A percentile compares a stretch with the other conserved stretches of the same genome.
Evolutionary conservation across 2,888 invertebrate genomes (phyloP).

Genomic region (Philopedon plagiatum): DNA sequence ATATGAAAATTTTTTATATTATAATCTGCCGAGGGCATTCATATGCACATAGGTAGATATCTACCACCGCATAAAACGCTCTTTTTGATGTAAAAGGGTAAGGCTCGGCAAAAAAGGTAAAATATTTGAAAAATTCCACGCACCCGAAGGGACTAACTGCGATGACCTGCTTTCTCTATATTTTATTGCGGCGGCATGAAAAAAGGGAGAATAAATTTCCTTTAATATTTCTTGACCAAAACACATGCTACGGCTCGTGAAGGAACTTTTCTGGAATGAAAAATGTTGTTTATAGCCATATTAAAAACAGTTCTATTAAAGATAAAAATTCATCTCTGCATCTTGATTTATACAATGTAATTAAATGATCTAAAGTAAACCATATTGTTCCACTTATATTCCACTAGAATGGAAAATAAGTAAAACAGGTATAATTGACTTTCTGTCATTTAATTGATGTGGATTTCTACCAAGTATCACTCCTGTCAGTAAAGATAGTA

Average conservation of each 20-base stretch:
- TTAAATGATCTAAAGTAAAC: not conserved
- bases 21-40: slow-evolving; percentile 12
- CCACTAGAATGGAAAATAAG: too few relatives aligned
- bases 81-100: slow-evolving; percentile 22
- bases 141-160: slow-evolving; percentile 4
- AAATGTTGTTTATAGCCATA: slow-evolving; percentile 5
- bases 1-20: slow-evolving; percentile 4
- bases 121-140: slow-evolving; percentile 30
- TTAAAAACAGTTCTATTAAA: not conserved
- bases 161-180: slow-evolving; percentile 13
- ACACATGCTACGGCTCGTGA: slow-evolving; percentile 31
- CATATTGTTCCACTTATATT: too few relatives aligned
- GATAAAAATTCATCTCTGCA: not conserved
- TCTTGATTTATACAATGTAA: too few relatives aligned
- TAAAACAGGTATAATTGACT: too few relatives aligned
- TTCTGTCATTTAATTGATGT: too few relatives aligned
- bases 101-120: slow-evolving; percentile 28
- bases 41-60: slow-evolving; percentile 10
- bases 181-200: slow-evolving; percentile 36
- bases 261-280: not conserved
- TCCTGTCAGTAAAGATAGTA: too few relatives aligned
- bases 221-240: slow-evolving; percentile 54
- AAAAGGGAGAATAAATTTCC: slow-evolving; percentile 52
- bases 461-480: too few relatives aligned
- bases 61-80: slow-evolving; percentile 22